Percentiles rank a stretch among this genome's conserved stretches.
Evolutionary conservation across 2,888 invertebrate genomes (phyloP).

Genomic region (Coleophora flavipennella): DNA sequence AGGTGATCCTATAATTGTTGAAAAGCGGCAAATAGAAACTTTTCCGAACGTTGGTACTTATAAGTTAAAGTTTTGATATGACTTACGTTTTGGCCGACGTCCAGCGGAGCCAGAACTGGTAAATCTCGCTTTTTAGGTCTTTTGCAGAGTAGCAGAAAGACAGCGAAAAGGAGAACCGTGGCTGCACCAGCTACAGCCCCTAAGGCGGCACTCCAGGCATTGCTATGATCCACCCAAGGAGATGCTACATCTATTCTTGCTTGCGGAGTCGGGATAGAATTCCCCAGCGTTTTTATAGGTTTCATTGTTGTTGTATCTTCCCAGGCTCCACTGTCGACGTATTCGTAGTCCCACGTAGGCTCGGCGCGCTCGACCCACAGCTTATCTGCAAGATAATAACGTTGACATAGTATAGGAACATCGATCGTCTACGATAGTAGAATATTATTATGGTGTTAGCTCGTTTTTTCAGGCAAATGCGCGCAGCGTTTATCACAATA

Average conservation of each 20-base stretch:
- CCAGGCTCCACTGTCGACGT: slow-evolving; percentile 23
- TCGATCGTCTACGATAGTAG: slow-evolving; percentile 41
- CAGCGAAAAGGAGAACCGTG: slow-evolving; percentile 48
- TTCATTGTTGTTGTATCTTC: slow-evolving; percentile 6
- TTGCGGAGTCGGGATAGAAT: slow-evolving; percentile 21
- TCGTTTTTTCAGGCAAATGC: slow-evolving; percentile 13
- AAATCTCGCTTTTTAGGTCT: slow-evolving; percentile 39
- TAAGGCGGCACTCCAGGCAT: slow-evolving; percentile 50
- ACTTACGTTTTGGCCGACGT: slow-evolving; percentile 55
- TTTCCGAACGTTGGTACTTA: too few species aligned
- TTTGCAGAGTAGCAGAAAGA: slow-evolving; percentile 41
- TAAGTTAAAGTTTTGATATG: neutral
- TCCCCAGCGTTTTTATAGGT: neutral
- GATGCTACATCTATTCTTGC: slow-evolving; percentile 23
- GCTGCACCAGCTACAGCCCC: slow-evolving; percentile 57
- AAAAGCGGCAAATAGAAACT: too few species aligned
- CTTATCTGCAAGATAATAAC: slow-evolving; percentile 64
- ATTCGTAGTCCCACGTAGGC: slow-evolving; percentile 36
- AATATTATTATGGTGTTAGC: slow-evolving; percentile 13
- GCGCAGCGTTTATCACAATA: too few species aligned
- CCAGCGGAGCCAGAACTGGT: slow-evolving; percentile 52
- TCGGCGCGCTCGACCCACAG: slow-evolving; percentile 44
- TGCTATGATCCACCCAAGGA: slow-evolving; percentile 28
- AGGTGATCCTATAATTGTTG: too few species aligned
- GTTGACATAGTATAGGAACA: slow-evolving; percentile 45